Base-by-base conservation (phyloP, 1,140 invertebrate genomes). In the Tribolium madens region DNA sequence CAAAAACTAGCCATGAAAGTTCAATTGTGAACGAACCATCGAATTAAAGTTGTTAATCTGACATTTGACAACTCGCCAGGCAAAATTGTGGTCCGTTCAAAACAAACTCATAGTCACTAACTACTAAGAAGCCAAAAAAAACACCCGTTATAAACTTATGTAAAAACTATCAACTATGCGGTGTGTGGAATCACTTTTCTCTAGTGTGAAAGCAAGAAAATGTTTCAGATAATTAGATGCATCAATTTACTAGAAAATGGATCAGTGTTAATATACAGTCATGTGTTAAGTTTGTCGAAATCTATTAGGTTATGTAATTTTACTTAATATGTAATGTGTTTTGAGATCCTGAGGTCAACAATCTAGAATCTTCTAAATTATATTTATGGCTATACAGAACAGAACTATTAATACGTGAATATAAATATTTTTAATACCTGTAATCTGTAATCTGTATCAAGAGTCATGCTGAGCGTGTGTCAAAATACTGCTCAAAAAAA, bases 271-370 rank as follows among this genome's bases (percentile, higher is more conserved):
- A n/a, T 9, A 3, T n/a, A n/a, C 53, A 60, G 12, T 17, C 53
- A 31, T 21, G 17, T 60, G 53, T 60, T 60, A 60, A 47, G 46
- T 47, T 47, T 60, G 18, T 26, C 53, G 53, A 21, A 60, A 60
- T 60, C 18, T 10, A n/a, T 26, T 5, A 60, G 0, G 18, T 60
- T 60, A 13, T 60, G 13, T 60, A 60, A 60, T 4, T n/a, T 26
- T 26, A 53, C n/a, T 60, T 6, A 13, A 60, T 60, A 60, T 60
- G 53, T 13, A 60, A 60, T 26, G 53, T 3, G 15, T 13, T 60
- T 53, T 53, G 7, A 17, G 15, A 53, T 14, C 15, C 14, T 57
- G 52, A 14, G 52, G 17, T 57, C 53, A 60, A 60, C 18, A 60
- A 9, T 60, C 53, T 10, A n/a, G n/a, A n/a, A n/a, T n/a, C n/a